These are phyloP conservation scores for Ooceraea biroi DNA, from an alignment of 1,140 invertebrate genomes.

Conservation along the genomic window DNA sequence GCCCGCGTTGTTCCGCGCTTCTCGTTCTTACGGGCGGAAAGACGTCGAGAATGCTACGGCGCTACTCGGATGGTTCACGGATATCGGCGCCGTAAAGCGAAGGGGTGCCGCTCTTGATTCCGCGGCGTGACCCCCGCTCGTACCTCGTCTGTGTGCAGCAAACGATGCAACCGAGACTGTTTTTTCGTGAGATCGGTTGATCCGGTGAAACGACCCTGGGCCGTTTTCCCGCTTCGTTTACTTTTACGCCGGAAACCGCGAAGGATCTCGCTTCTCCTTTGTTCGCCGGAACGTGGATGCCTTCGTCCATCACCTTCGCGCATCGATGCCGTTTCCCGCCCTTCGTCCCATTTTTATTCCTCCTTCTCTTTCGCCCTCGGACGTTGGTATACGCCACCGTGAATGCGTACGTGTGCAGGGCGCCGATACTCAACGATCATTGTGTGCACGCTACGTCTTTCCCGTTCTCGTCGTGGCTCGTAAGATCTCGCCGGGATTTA, in stretches of 20 bases:
- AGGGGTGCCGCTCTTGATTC: slow-evolving; percentile 17
- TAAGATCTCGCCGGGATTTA: slow-evolving; percentile 52
- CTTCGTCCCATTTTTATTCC: neutral
- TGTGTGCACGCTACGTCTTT: slow-evolving; percentile 41
- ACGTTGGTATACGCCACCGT: neutral
- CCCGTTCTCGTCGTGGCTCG: slow-evolving; percentile 17
- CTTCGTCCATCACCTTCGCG: slow-evolving; percentile 29
- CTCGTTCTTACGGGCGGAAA: neutral
- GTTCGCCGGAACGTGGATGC: slow-evolving; percentile 40
- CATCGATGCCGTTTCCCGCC: neutral
- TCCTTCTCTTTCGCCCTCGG: neutral
- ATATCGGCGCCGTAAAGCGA: slow-evolving; percentile 12
- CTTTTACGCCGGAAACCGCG: slow-evolving; percentile 64
- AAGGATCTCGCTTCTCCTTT: slow-evolving; percentile 34
- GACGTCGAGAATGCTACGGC: neutral
- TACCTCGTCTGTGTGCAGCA: neutral
- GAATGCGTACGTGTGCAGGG: neutral
- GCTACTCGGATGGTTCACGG: slow-evolving; percentile 15
- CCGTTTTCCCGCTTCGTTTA: slow-evolving; percentile 67
- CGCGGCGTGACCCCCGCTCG: neutral
- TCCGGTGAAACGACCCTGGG: slow-evolving; percentile 46
- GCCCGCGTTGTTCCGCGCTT: neutral
- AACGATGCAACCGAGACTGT: slow-evolving; percentile 20
- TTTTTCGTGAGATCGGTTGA: slow-evolving; percentile 32
- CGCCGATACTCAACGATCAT: neutral